These are phyloP conservation scores for Cepaea nemoralis DNA, from an alignment of 1,140 invertebrate species.

Conservation along the genomic window DNA sequence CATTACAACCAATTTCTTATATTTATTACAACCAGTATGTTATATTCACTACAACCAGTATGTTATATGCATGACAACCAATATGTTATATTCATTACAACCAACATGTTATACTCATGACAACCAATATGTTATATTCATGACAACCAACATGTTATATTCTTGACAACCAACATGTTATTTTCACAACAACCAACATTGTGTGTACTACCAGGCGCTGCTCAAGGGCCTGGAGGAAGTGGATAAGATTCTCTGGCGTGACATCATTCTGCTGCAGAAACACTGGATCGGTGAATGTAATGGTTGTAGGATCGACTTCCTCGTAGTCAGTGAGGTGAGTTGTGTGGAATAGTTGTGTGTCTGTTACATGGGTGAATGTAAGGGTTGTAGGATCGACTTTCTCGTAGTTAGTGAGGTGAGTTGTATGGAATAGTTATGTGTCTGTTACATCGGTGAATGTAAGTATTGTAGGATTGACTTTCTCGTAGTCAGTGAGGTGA, in stretches of 20 bases:
- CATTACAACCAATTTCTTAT: no score
- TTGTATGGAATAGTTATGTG: no score
- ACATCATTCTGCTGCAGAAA: constrained; percentile 90
- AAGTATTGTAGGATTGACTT: constrained; percentile 85
- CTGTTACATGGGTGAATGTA: constrained; percentile 94
- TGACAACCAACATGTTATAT: no score
- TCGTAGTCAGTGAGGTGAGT: constrained; percentile 59
- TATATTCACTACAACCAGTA: no score
- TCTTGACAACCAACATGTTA: no score
- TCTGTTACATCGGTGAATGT: constrained; percentile 94
- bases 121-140: no score
- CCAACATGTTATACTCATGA: no score
- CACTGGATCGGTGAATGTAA: constrained; percentile 96
- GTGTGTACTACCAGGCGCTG: constrained; percentile 68
- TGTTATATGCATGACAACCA: no score
- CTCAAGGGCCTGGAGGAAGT: constrained; percentile 81
- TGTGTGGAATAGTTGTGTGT: no score
- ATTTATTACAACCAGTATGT: no score
- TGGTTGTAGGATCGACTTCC: constrained; percentile 84
- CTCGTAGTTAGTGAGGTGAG: constrained; percentile 59
- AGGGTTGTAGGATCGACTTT: constrained; percentile 85
- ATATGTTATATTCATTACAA: no score
- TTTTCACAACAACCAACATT: no score
- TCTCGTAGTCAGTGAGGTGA: constrained; percentile 64
- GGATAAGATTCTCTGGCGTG: constrained; percentile 76